Percentiles rank a stretch among this genome's conserved stretches.
Evolutionary conservation across 2,797 vertebrate species (phyloP).

Genomic region (Rhinatrema bivittatum): DNA sequence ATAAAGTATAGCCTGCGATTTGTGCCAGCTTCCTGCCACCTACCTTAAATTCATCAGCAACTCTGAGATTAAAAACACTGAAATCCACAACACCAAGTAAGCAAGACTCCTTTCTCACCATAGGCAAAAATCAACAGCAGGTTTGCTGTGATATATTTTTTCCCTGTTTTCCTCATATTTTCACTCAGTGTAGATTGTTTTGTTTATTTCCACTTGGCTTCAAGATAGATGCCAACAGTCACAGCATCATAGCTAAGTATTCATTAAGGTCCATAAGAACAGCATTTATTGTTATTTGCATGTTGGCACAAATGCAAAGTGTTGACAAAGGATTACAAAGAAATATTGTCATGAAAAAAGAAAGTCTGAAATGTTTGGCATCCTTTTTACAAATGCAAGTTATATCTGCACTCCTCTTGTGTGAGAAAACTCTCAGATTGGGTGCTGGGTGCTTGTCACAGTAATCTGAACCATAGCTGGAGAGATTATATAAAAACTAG

Average conservation of each 20-base stretch:
- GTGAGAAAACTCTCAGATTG: no score
- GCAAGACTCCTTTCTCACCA: slow-evolving; percentile 57
- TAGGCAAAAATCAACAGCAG: slow-evolving; percentile 47
- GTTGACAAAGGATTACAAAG: slow-evolving; percentile 40
- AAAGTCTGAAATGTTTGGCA: no score
- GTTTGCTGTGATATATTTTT: slow-evolving; percentile 54
- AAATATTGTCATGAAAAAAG: no score
- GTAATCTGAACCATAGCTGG: no score
- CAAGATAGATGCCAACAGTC: slow-evolving; percentile 52
- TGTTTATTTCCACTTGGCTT: slow-evolving; percentile 40
- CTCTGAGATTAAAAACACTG: slow-evolving; percentile 54
- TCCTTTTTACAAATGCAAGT: no score
- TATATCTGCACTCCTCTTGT: no score
- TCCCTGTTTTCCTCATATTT: slow-evolving; percentile 50
- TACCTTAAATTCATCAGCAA: slow-evolving; percentile 63
- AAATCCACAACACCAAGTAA: slow-evolving; percentile 46
- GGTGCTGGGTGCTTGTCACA: no score
- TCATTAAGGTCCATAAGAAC: slow-evolving; percentile 58
- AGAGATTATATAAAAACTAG: no score
- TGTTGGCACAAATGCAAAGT: slow-evolving; percentile 41
- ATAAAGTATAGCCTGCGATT: slow-evolving; percentile 61
- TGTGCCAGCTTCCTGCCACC: slow-evolving; percentile 59
- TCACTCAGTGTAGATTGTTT: slow-evolving; percentile 36
- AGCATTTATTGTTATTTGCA: slow-evolving; percentile 58
- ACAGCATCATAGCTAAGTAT: slow-evolving; percentile 53